Evolutionary conservation across 30 jellyfish, hydroid and myxozoan genomes (phyloP).

Genomic region (Cassiopea andromeda): DNA sequence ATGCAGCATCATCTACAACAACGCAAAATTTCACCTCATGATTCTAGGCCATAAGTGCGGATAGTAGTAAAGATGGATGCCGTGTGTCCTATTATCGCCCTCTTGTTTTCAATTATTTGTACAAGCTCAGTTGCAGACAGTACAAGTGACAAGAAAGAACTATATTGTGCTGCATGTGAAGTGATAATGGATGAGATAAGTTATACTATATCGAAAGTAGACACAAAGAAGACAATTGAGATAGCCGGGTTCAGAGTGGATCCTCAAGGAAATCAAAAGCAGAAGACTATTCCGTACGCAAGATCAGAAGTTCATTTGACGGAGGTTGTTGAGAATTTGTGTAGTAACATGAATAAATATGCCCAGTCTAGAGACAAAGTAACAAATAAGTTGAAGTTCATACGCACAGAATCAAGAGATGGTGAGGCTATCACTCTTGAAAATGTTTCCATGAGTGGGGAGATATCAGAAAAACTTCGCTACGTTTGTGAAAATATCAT

Average conservation of each 20-base stretch:
- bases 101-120: neutral
- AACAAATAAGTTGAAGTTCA: slow-evolving; percentile 60
- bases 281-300: slow-evolving; percentile 68
- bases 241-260: slow-evolving; percentile 90
- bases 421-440: slow-evolving; percentile 81
- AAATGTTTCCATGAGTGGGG: slow-evolving; percentile 89
- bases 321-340: slow-evolving; percentile 75
- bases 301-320: slow-evolving; percentile 92
- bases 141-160: slow-evolving; percentile 26
- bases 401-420: slow-evolving; percentile 88
- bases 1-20: neutral
- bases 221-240: slow-evolving; percentile 81
- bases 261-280: slow-evolving; percentile 88
- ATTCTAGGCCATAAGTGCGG: neutral
- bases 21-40: neutral
- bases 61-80: neutral
- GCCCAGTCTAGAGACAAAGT: slow-evolving; percentile 82
- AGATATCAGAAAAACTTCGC: slow-evolving; percentile 74
- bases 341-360: slow-evolving; percentile 80
- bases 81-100: neutral
- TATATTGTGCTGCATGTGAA: slow-evolving; percentile 81
- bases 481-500: slow-evolving; percentile 77
- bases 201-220: slow-evolving; percentile 80
- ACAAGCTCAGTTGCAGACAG: neutral
- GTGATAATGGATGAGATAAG: slow-evolving; percentile 82